Conservation (phyloP, 2,113 vertebrate species). For the Dryoscopus gambensis region DNA sequence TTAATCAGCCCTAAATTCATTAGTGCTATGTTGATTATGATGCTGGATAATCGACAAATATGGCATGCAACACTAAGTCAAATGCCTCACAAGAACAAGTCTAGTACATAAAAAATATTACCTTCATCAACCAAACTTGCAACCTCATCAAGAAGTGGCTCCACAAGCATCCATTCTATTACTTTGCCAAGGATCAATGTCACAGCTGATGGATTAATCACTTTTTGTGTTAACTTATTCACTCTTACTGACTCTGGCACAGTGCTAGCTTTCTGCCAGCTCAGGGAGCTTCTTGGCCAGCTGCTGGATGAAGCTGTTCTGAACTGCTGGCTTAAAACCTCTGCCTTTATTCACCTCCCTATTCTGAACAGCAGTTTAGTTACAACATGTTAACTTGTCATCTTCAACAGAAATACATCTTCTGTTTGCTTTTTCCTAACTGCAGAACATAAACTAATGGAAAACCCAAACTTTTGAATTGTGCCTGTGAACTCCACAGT, state of each 20-base stretch:
- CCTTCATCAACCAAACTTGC: background rate
- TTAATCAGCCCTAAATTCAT: slow-evolving; percentile 6
- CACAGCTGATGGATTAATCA: background rate
- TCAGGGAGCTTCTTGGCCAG: background rate
- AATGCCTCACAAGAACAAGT: background rate
- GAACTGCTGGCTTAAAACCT: background rate
- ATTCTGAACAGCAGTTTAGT: background rate
- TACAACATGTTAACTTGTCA: background rate
- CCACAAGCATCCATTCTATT: background rate
- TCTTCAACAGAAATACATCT: background rate
- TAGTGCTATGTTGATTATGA: background rate
- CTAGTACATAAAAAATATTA: background rate
- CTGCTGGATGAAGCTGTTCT: background rate
- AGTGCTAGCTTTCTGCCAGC: background rate
- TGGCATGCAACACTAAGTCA: background rate
- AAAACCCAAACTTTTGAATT: background rate
- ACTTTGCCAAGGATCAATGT: background rate
- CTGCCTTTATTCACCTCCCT: background rate
- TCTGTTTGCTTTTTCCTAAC: background rate
- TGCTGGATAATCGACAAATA: background rate
- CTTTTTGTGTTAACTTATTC: background rate
- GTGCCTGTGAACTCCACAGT: background rate
- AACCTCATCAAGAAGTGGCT: background rate
- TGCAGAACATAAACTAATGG: background rate
- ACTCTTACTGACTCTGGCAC: background rate